These are phyloP conservation scores for Steinernema carpocapsae DNA, from an alignment of 2,888 invertebrate genomes.

Conservation along the genomic window DNA sequence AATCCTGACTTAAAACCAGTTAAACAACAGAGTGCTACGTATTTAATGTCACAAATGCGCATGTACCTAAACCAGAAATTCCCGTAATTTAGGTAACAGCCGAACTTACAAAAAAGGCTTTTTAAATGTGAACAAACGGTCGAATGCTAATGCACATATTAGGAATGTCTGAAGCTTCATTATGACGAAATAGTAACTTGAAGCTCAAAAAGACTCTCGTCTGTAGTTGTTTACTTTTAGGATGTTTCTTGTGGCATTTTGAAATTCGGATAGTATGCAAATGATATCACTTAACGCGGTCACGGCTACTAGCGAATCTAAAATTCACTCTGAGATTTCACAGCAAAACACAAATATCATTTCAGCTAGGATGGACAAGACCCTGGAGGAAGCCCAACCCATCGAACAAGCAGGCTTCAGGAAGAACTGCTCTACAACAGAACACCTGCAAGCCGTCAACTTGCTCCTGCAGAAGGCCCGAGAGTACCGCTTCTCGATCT, in stretches of 20 bases:
- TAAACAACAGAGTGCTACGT: not conserved
- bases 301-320: not conserved
- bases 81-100: too few relatives aligned
- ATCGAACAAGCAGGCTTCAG: too few relatives aligned
- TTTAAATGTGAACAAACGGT: not conserved
- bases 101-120: too few relatives aligned
- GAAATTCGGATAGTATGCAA: not conserved
- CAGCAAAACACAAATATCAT: too few relatives aligned
- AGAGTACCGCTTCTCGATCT: too few relatives aligned
- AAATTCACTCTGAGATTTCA: too few relatives aligned
- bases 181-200: not conserved
- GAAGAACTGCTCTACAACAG: too few relatives aligned
- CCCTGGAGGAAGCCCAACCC: not conserved
- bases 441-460: too few relatives aligned
- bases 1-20: not conserved
- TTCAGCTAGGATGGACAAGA: slow-evolving; percentile 73
- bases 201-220: not conserved
- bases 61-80: too few relatives aligned
- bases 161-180: not conserved
- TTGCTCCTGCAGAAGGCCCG: too few relatives aligned
- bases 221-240: not conserved
- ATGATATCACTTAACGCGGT: not conserved
- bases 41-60: not conserved
- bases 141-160: not conserved
- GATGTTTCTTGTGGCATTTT: not conserved